A percentile compares a stretch with the other conserved stretches of the same genome.
Conservation (phyloP, 37 sponge, comb jelly and placozoan species). For the Agelas oroides region DNA sequence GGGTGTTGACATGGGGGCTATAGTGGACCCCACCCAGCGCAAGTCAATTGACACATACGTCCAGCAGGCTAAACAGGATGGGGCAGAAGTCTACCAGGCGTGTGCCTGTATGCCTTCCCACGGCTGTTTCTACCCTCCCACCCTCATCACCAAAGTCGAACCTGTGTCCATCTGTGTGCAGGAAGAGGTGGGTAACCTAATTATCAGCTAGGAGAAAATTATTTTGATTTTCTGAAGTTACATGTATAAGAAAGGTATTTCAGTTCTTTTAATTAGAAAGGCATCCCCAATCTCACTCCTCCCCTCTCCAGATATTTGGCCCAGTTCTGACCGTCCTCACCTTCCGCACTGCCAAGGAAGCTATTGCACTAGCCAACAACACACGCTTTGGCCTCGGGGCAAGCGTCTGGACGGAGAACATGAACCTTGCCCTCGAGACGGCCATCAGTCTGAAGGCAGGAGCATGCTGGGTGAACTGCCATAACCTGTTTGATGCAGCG, state of each 20-base stretch:
- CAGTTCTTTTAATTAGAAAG: no score
- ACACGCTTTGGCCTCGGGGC: constrained; percentile 70
- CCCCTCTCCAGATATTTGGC: constrained; percentile 89
- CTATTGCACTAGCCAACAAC: constrained; percentile 95
- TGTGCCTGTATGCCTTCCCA: constrained; percentile 88
- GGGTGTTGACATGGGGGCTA: constrained; percentile 93
- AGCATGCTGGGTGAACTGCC: constrained; percentile 91
- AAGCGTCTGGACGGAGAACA: constrained; percentile 96
- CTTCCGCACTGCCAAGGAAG: constrained; percentile 96
- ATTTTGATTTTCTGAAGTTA: no score
- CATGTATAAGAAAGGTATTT: no score
- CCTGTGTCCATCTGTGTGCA: constrained; percentile 93
- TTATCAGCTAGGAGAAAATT: no score
- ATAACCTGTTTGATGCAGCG: constrained; percentile 96
- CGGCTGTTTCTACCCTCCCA: constrained; percentile 95
- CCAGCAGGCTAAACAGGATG: constrained; percentile 85
- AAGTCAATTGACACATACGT: constrained; percentile 83
- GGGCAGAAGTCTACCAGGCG: constrained; percentile 92
- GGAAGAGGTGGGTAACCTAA: constrained; percentile 75
- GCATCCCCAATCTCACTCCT: no score
- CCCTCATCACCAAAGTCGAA: constrained; percentile 93
- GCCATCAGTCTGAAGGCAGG: constrained; percentile 84
- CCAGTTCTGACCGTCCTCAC: constrained; percentile 92
- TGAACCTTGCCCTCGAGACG: constrained; percentile 81
- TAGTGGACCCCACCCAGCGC: constrained; percentile 86